These are phyloP conservation scores for Pseudotriccus pelzelni DNA, from an alignment of 2,797 vertebrate species.

Conservation along the genomic window DNA sequence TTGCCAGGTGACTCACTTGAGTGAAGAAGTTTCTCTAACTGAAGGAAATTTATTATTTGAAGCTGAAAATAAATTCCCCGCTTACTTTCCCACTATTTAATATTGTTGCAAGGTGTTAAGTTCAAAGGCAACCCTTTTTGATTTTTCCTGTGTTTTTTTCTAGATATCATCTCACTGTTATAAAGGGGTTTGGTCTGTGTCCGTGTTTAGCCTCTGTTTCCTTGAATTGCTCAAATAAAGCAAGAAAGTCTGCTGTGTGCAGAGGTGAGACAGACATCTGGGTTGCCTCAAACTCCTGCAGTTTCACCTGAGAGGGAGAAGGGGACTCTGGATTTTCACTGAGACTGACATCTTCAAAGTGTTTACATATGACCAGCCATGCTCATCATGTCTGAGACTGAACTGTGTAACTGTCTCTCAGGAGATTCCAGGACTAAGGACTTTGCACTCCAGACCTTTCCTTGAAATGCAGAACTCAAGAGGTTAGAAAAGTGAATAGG, in stretches of 20 bases:
- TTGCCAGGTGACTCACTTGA: neutral
- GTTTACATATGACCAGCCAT: neutral
- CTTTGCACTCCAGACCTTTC: neutral
- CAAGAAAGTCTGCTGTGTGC: neutral
- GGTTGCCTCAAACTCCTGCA: neutral
- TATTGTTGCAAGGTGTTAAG: neutral
- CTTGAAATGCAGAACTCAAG: neutral
- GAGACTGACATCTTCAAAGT: neutral
- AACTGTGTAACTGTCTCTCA: neutral
- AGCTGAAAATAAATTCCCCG: neutral
- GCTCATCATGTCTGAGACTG: neutral
- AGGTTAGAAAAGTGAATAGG: neutral
- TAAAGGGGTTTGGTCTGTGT: neutral
- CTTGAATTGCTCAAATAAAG: neutral
- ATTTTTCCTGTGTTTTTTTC: neutral
- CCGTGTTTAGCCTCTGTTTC: neutral
- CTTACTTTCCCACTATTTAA: neutral
- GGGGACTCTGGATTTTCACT: neutral
- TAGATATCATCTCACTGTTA: neutral
- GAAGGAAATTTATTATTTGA: neutral
- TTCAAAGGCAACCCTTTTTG: neutral
- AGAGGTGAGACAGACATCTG: neutral
- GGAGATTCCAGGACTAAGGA: neutral
- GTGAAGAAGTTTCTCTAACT: neutral
- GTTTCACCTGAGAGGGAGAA: neutral